These are phyloP conservation scores for Panthera uncia DNA, from an alignment of 2,113 vertebrate species.

Conservation along the genomic window DNA sequence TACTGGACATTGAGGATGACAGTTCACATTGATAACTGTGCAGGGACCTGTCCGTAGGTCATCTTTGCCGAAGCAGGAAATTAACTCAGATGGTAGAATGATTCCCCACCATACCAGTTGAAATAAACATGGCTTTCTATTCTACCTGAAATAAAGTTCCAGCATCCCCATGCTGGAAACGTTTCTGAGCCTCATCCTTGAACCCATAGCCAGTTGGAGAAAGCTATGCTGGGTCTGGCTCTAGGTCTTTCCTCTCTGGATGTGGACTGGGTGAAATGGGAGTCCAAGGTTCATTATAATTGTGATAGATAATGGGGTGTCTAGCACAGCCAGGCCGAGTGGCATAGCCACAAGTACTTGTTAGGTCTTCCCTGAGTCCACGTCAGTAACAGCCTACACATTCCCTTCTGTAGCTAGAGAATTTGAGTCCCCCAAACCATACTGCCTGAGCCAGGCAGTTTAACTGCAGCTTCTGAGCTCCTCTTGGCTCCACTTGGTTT, in stretches of 20 bases:
- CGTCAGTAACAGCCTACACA: fast-evolving
- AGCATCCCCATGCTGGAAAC: neutral
- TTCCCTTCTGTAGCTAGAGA: neutral
- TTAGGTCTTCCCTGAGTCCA: neutral
- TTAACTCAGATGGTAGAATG: conserved; percentile 17
- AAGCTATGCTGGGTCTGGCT: neutral
- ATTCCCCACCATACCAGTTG: neutral
- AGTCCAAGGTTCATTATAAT: neutral
- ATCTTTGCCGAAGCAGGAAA: conserved; percentile 31
- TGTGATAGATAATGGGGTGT: neutral
- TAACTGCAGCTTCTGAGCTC: neutral
- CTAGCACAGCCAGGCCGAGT: neutral
- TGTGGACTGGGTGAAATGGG: neutral
- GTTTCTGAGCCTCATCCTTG: neutral
- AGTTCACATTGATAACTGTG: neutral
- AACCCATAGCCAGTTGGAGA: neutral
- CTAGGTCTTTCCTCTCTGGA: neutral
- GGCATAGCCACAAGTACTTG: neutral
- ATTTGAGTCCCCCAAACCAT: neutral
- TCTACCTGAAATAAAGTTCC: neutral
- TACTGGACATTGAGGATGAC: neutral
- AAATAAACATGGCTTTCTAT: neutral
- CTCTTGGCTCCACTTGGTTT: neutral
- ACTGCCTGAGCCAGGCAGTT: neutral
- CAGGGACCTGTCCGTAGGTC: neutral